These are phyloP conservation scores for Neosilurus hyrtlii DNA, from an alignment of 2,797 vertebrate species.

Conservation along the genomic window DNA sequence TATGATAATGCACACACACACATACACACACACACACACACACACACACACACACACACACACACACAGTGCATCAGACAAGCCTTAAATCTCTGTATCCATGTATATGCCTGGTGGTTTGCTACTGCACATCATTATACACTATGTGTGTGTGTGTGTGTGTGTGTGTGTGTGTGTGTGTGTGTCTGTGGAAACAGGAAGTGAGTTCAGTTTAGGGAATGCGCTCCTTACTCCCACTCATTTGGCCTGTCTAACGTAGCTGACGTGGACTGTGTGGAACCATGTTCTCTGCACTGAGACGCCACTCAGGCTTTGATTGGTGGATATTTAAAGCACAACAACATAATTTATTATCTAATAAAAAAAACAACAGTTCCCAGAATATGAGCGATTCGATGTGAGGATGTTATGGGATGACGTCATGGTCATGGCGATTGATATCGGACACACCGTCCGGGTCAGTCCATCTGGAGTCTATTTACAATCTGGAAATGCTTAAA, in stretches of 20 bases:
- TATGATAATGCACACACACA: neutral
- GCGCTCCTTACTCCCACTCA: conserved; percentile 43
- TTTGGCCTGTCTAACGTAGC: conserved; percentile 28
- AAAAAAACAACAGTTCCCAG: neutral
- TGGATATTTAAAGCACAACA: neutral
- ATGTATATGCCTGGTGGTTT: conserved; percentile 4
- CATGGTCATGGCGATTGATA: neutral
- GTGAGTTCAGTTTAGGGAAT: conserved; percentile 50
- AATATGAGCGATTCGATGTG: neutral
- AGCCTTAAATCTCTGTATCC: neutral
- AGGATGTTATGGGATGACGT: neutral
- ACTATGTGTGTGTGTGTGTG: conserved; percentile 27
- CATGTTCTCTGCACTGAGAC: neutral
- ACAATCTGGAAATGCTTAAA: conserved; percentile 16
- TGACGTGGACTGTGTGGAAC: conserved; percentile 20
- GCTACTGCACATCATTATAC: conserved; percentile 2
- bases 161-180: conserved; percentile 32
- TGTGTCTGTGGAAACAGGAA: conserved; percentile 48
- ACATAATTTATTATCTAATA: neutral
- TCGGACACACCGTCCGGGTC: neutral
- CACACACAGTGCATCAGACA: neutral
- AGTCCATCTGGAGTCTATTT: conserved; percentile 5
- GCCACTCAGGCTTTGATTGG: neutral
- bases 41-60: neutral
- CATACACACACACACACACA: neutral